Conservation (phyloP, 2,113 vertebrate species). For the Anhinga rufa region DNA sequence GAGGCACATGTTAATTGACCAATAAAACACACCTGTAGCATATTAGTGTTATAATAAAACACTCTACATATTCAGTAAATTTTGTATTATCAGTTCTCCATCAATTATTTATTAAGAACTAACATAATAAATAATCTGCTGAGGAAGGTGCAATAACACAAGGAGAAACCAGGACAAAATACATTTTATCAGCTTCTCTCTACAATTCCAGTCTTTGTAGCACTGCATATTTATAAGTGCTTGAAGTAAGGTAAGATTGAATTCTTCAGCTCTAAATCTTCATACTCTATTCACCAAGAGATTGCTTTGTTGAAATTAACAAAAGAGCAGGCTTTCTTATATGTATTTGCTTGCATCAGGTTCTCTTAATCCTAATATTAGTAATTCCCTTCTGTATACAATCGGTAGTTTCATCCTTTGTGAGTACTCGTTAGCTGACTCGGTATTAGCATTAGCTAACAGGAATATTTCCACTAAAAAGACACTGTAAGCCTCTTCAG, state of each 20-base stretch:
- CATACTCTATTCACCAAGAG: not conserved
- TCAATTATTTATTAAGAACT: constrained; percentile 53
- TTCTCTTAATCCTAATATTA: not conserved
- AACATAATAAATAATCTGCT: constrained; percentile 20
- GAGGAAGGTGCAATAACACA: not conserved
- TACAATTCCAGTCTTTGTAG: not conserved
- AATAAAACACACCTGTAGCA: constrained; percentile 43
- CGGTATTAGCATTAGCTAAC: not conserved
- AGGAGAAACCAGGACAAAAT: not conserved
- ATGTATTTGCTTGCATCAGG: not conserved
- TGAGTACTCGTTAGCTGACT: not conserved
- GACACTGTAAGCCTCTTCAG: not conserved
- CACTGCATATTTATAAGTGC: not conserved
- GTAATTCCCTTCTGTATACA: not conserved
- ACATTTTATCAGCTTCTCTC: not conserved
- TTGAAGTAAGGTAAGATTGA: not conserved
- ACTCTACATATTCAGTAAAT: constrained; percentile 3
- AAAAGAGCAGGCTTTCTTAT: not conserved
- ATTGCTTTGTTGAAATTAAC: not conserved
- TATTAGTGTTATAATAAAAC: constrained; percentile 42
- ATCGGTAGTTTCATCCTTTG: not conserved
- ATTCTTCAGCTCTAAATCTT: constrained; percentile 3
- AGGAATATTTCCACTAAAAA: not conserved
- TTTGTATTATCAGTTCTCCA: constrained; percentile 32
- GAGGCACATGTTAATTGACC: constrained; percentile 29